Conservation (phyloP, 2,888 invertebrate species). For the Pelosia muscerda region DNA sequence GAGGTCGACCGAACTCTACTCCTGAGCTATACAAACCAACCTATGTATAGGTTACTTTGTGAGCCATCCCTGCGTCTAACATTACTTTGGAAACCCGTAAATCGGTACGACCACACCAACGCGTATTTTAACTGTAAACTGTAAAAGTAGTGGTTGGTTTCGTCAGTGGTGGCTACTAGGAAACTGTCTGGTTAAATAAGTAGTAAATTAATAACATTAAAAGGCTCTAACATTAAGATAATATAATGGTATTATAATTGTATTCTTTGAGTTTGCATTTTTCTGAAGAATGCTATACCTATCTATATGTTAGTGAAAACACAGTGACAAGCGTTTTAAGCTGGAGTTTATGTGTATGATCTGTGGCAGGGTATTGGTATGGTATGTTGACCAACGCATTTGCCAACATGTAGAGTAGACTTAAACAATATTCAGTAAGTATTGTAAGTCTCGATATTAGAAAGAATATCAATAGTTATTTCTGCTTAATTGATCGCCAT, state of each 20-base stretch:
- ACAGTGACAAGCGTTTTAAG: too few relatives aligned
- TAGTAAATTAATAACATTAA: not conserved
- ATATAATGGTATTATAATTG: not conserved
- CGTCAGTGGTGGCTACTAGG: not conserved
- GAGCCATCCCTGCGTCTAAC: conserved; percentile 39
- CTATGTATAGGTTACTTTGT: conserved; percentile 41
- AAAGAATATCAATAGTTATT: not conserved
- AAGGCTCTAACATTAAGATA: not conserved
- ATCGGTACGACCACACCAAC: conserved; percentile 3
- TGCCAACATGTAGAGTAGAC: too few relatives aligned
- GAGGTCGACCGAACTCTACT: conserved; percentile 70
- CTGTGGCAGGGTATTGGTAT: too few relatives aligned
- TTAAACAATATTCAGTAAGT: not conserved
- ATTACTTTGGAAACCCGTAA: conserved; percentile 25
- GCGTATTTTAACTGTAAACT: not conserved
- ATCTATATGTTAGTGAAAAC: too few relatives aligned
- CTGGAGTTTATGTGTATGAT: too few relatives aligned
- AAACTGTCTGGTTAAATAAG: not conserved
- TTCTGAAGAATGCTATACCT: not conserved
- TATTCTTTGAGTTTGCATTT: not conserved
- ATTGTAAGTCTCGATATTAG: not conserved
- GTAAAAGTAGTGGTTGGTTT: not conserved
- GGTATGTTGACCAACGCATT: too few relatives aligned
- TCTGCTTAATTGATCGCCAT: not conserved
- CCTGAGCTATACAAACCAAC: conserved; percentile 56